Base-by-base conservation (phyloP, 2,113 vertebrate genomes). In the Lepus europaeus region DNA sequence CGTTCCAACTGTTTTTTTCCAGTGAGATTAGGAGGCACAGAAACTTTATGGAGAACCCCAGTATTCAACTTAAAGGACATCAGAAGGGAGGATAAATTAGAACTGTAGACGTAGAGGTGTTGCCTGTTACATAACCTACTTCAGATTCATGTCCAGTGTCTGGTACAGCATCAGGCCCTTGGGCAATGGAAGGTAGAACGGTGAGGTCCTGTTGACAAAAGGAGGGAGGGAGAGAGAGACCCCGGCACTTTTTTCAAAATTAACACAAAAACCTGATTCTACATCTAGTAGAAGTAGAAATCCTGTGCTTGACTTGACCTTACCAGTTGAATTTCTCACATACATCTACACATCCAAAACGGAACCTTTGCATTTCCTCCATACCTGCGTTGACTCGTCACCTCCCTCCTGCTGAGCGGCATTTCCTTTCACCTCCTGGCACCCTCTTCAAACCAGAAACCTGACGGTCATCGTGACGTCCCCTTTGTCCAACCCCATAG, bases 1-100 rank as follows among this genome's bases (percentile, higher is more conserved):
- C 13, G 63, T 84, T 94, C 63, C 70, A 84, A 90, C 45, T 45
- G 45, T 45, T 45, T 45, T 45, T 51, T 85, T 84, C 84, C 78
- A 63, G 39, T 73, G 53, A 84, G 27, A 14, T 53, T 70, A 6
- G n/a, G 63, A 51, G 63, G 27, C 45, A 70, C n/a, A 39, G 45
- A 59, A 81, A 68, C 29, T 45, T 13, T 9, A 25, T 10, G 39
- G 49, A 83, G 9, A 45, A 45, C 45, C 25, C 39, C n/a, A 70
- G 9, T 23, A 51, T 49, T 89, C 77, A 69, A 36, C 2, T 36
- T 22, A 82, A 13, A 61, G 36, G 64, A 31, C 11, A 1, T 83
- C 70, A 83, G 56, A 59, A 61, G 61, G 7, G 45, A 6, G 45
- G 45, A 45, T 45, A 45, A 45, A 45, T 1, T 1, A 45, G 45